phyloP scores from a whole-genome alignment of 2,888 invertebrate genomes.

The Margaritifera margaritifera region DNA sequence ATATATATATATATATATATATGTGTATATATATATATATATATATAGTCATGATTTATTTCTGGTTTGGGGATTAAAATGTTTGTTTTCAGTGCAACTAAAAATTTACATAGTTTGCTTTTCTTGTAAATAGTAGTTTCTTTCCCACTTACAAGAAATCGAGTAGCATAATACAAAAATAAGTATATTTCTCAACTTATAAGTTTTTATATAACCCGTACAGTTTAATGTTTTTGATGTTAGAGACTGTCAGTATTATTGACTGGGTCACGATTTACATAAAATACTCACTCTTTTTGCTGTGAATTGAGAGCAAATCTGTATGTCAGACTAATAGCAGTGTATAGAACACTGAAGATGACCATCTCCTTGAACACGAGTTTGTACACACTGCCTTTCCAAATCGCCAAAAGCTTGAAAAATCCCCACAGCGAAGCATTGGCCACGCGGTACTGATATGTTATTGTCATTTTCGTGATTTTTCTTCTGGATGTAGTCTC shows the following conservation, averaged over 20 bases:
- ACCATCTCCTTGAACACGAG: conserved; percentile 91
- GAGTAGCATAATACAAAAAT: no score
- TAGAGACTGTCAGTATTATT: background rate
- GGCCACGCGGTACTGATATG: conserved; percentile 62
- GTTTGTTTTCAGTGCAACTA: no score
- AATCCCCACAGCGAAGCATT: conserved; percentile 60
- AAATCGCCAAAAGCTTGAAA: conserved; percentile 78
- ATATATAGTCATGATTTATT: no score
- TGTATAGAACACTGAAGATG: conserved; percentile 85
- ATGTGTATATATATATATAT: no score
- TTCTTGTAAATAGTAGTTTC: no score
- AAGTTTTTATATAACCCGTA: no score
- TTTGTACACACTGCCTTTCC: conserved; percentile 96
- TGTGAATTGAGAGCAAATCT: conserved; percentile 80
- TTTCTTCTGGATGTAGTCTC: background rate
- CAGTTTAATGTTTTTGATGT: background rate
- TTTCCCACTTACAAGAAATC: no score
- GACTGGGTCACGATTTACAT: background rate
- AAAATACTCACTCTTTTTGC: conserved; percentile 80
- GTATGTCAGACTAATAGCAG: conserved; percentile 85
- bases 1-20: no score
- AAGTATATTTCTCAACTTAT: no score
- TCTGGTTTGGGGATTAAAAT: no score
- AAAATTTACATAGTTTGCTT: no score
- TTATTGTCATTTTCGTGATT: conserved; percentile 55